These are phyloP conservation scores for Aselliscus stoliczkanus DNA, from an alignment of 2,797 vertebrate genomes.

Conservation along the genomic window DNA sequence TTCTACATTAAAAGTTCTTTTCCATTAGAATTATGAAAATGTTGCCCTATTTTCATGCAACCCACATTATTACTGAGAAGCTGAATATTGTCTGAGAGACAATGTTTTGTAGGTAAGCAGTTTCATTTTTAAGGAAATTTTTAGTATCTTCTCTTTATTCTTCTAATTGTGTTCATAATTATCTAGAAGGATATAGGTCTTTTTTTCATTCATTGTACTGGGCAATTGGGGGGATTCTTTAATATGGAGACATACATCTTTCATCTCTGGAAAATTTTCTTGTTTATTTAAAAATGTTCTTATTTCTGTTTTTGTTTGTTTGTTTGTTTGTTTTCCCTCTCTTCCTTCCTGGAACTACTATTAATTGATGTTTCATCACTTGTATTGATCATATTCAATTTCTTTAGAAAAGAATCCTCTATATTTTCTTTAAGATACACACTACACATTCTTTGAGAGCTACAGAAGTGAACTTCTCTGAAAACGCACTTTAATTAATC, in stretches of 20 bases:
- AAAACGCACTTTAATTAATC: not conserved
- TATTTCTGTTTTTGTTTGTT: not conserved
- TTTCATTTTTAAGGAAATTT: not conserved
- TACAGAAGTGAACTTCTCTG: not conserved
- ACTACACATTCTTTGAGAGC: not conserved
- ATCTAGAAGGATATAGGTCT: not conserved
- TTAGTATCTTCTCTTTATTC: not conserved
- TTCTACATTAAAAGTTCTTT: not conserved
- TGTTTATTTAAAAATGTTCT: conserved; percentile 7
- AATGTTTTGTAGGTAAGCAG: not conserved
- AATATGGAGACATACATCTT: not conserved
- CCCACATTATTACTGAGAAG: not conserved
- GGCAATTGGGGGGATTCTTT: not conserved
- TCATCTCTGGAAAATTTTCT: not conserved
- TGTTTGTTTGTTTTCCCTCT: not conserved
- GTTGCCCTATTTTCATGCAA: not conserved
- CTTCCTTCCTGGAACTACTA: not conserved
- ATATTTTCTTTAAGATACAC: not conserved
- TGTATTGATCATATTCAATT: not conserved
- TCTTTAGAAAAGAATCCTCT: not conserved
- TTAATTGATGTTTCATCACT: not conserved
- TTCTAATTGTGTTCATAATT: not conserved
- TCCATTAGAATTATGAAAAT: not conserved
- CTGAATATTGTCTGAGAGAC: not conserved
- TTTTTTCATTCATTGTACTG: not conserved